These are phyloP conservation scores for Parnassius apollo DNA, from an alignment of 2,888 invertebrate genomes.

Conservation along the genomic window DNA sequence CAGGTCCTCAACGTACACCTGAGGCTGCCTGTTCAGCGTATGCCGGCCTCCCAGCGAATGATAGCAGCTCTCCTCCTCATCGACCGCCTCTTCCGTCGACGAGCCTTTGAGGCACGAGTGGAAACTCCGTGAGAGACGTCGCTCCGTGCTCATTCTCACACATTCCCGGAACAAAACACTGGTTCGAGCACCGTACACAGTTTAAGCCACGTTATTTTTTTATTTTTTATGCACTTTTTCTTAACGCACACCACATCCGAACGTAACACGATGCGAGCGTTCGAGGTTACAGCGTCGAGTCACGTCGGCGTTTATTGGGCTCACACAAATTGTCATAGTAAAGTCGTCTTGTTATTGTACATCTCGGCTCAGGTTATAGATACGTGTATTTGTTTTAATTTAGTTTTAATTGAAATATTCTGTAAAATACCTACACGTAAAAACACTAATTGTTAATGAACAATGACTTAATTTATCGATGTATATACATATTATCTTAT, in stretches of 20 bases:
- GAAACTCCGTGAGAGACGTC: conserved; percentile 84
- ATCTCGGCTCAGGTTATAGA: not conserved
- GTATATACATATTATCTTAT: too few relatives aligned
- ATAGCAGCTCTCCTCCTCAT: conserved; percentile 74
- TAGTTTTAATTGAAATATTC: too few relatives aligned
- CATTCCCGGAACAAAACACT: conserved; percentile 59
- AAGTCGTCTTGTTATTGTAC: not conserved
- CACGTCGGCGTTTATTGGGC: conserved; percentile 4
- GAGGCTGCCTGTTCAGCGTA: conserved; percentile 65
- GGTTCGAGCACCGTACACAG: conserved; percentile 30
- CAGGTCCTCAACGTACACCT: conserved; percentile 73
- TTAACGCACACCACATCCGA: conserved; percentile 31
- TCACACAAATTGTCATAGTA: conserved; percentile 7
- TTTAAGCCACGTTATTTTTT: conserved; percentile 24
- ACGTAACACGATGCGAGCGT: conserved; percentile 2
- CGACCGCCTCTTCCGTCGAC: conserved; percentile 75
- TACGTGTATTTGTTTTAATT: not conserved
- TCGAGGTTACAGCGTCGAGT: conserved; percentile 10
- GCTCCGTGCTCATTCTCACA: conserved; percentile 77
- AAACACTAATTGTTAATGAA: too few relatives aligned
- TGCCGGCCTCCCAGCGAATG: conserved; percentile 73
- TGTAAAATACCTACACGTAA: too few relatives aligned
- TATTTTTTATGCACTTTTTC: conserved; percentile 39
- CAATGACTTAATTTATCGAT: too few relatives aligned
- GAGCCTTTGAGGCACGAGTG: conserved; percentile 85